Percentiles rank a stretch among this genome's conserved stretches.
phyloP scores from a whole-genome alignment of 2,888 invertebrate species.

The Lasius platythorax region DNA sequence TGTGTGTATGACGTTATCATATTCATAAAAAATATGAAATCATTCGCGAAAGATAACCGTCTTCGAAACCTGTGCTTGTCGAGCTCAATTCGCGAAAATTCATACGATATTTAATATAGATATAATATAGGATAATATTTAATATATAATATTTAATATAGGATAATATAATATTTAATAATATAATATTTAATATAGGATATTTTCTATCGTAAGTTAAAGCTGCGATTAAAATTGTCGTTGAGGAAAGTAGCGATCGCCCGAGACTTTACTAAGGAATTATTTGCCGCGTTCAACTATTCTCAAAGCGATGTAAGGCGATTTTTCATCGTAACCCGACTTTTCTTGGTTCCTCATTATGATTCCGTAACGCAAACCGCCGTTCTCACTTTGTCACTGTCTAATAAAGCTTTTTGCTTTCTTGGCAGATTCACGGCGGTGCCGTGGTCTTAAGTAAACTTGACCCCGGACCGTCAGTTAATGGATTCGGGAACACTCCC shows the following conservation, averaged over 20 bases:
- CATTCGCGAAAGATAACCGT: background rate
- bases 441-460: conserved; percentile 71
- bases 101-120: background rate
- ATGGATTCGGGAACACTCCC: conserved; percentile 76
- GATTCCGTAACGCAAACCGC: conserved; percentile 37
- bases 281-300: conserved; percentile 17
- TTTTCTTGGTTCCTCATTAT: conserved; percentile 49
- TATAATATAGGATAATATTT: too few species aligned
- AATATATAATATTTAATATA: background rate
- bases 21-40: conserved; percentile 16
- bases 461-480: conserved; percentile 69
- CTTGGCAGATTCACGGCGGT: conserved; percentile 64
- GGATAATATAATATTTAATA: too few species aligned
- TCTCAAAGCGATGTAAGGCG: conserved; percentile 16
- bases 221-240: conserved; percentile 1
- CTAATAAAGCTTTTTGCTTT: conserved; percentile 73
- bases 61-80: background rate
- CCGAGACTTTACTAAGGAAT: conserved; percentile 3
- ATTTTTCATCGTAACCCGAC: conserved; percentile 41
- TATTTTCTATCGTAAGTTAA: background rate
- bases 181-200: background rate
- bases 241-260: background rate
- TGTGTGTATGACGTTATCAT: conserved; percentile 2
- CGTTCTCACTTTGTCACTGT: conserved; percentile 54
- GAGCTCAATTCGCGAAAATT: background rate